Conservation (phyloP, 2,113 vertebrate genomes). For the Artemisiospiza belli region DNA sequence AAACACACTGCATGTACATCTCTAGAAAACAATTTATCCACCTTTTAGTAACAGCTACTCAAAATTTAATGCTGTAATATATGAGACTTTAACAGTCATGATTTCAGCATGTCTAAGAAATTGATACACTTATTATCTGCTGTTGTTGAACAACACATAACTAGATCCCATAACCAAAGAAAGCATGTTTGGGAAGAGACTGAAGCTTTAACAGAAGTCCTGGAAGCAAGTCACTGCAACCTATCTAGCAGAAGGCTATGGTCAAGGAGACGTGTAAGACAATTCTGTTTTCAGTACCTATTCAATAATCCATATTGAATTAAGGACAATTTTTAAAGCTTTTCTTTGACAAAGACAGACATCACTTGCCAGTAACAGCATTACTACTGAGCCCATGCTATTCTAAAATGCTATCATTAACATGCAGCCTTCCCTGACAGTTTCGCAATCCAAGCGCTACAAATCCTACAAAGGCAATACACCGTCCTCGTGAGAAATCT, state of each 20-base stretch:
- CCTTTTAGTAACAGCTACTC: constrained; percentile 8
- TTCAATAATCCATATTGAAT: background rate
- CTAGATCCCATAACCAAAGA: background rate
- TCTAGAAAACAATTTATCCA: constrained; percentile 72
- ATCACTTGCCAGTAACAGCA: background rate
- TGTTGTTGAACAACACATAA: background rate
- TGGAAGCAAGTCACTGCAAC: background rate
- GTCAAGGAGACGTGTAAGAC: background rate
- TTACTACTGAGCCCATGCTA: background rate
- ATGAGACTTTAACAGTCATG: background rate
- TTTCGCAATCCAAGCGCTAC: background rate
- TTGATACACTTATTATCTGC: background rate
- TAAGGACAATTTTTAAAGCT: background rate
- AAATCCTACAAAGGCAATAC: background rate
- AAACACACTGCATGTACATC: constrained; percentile 98
- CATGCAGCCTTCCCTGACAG: background rate
- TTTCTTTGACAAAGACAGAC: background rate
- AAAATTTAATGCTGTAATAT: background rate
- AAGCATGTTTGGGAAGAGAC: background rate
- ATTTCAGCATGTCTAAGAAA: background rate
- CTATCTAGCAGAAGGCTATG: background rate
- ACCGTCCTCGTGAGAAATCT: background rate
- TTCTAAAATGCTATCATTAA: background rate
- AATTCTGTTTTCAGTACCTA: background rate
- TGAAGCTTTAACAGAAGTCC: background rate